Conservation (phyloP, 1,140 invertebrate species). For the Drosophila seguyi region DNA sequence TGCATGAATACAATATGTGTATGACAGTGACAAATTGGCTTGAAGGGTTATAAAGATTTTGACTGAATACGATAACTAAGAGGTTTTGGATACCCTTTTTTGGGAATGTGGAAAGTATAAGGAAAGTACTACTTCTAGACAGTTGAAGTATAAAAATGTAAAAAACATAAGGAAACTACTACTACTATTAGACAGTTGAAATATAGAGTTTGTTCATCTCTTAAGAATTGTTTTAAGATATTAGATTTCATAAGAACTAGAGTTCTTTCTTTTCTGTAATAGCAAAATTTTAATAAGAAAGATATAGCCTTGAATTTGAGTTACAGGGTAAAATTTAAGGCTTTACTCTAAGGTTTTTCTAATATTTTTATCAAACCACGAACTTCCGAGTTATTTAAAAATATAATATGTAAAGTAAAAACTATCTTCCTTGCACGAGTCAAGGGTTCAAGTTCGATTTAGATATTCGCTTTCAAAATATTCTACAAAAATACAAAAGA, state of each 20-base stretch:
- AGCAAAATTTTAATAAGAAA: neutral
- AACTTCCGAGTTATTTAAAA: neutral
- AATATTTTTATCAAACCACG: neutral
- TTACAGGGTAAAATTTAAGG: neutral
- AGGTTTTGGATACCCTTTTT: neutral
- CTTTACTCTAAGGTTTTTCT: neutral
- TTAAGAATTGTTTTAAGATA: neutral
- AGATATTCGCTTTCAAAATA: too few relatives aligned
- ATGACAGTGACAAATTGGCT: conserved; percentile 58
- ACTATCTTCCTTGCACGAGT: neutral
- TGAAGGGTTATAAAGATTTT: conserved; percentile 23
- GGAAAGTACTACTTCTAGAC: too few relatives aligned
- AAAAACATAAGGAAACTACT: too few relatives aligned
- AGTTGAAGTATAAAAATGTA: too few relatives aligned
- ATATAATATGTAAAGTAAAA: neutral
- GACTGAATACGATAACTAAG: too few relatives aligned
- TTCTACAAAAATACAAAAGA: too few relatives aligned
- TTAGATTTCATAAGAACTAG: neutral
- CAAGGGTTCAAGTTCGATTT: too few relatives aligned
- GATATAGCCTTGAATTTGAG: neutral
- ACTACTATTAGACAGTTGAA: neutral
- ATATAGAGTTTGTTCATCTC: neutral
- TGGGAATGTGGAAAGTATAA: too few relatives aligned
- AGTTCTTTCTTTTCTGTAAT: too few relatives aligned
- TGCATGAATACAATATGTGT: conserved; percentile 2